Percentiles rank a stretch among this genome's conserved stretches.
Conservation (phyloP, 2,888 invertebrate species). For the Serrognathus titanus region DNA sequence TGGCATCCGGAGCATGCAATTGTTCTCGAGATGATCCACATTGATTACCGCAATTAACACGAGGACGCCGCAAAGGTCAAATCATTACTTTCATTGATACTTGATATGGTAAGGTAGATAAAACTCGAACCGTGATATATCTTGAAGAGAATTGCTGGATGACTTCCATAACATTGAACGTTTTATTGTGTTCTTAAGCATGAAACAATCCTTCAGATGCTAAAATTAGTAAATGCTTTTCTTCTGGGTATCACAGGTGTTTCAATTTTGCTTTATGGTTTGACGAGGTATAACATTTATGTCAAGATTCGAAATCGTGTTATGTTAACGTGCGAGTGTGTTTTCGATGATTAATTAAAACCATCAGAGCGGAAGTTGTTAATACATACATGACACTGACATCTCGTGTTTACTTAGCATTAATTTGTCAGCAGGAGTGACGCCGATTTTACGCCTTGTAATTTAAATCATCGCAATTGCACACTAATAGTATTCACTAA, state of each 20-base stretch:
- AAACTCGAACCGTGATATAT: conserved; percentile 1
- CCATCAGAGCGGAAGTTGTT: no score
- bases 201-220: not conserved
- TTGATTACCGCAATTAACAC: conserved; percentile 41
- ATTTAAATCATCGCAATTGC: conserved; percentile 28
- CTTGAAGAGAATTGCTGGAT: not conserved
- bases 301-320: no score
- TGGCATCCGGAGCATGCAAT: conserved; percentile 31
- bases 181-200: not conserved
- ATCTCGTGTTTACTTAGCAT: not conserved
- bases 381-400: not conserved
- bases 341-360: no score
- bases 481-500: conserved; percentile 24
- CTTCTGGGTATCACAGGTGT: no score
- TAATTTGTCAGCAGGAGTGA: not conserved
- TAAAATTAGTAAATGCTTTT: no score
- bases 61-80: conserved; percentile 39
- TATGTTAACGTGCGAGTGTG: no score
- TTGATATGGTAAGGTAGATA: conserved; percentile 22
- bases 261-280: no score
- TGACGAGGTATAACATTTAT: no score
- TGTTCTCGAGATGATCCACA: conserved; percentile 40
- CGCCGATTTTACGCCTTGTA: conserved; percentile 10
- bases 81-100: conserved; percentile 31
- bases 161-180: not conserved